Percentiles rank a stretch among this genome's conserved stretches.
These are phyloP conservation scores for Radopholus similis DNA, from an alignment of 1,140 invertebrate genomes.

Conservation along the genomic window DNA sequence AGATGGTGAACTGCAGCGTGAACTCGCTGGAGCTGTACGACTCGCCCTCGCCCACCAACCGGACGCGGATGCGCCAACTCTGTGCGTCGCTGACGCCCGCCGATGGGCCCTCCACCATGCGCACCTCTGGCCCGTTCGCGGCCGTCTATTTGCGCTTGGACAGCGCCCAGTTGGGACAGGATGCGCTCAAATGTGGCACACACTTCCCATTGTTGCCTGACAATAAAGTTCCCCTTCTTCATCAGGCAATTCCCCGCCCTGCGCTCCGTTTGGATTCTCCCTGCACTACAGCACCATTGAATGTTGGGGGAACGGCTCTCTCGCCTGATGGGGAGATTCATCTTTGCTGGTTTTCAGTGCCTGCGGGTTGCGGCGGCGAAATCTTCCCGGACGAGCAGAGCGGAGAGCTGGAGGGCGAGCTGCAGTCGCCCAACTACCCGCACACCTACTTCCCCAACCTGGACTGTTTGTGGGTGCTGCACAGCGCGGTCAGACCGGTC, in stretches of 20 bases:
- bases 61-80: slow-evolving; percentile 16
- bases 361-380: slow-evolving; percentile 44
- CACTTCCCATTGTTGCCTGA: background rate
- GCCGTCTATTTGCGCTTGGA: slow-evolving; percentile 24
- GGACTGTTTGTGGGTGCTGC: slow-evolving; percentile 61
- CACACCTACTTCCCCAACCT: slow-evolving; percentile 53
- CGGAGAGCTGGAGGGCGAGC: slow-evolving; percentile 20
- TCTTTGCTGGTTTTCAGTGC: slow-evolving; percentile 45
- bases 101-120: slow-evolving; percentile 3
- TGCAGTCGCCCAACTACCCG: slow-evolving; percentile 56
- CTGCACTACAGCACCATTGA: slow-evolving; percentile 60
- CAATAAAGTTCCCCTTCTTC: background rate
- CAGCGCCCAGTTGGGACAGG: background rate
- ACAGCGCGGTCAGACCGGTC: too few relatives aligned
- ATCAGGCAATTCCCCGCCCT: background rate
- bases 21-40: slow-evolving; percentile 32
- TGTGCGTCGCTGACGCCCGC: slow-evolving; percentile 1
- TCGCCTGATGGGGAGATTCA: too few relatives aligned
- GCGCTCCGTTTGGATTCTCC: slow-evolving; percentile 44
- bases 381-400: slow-evolving; percentile 27
- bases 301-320: too few relatives aligned
- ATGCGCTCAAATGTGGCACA: background rate
- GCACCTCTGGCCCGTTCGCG: slow-evolving; percentile 26
- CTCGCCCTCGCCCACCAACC: slow-evolving; percentile 13
- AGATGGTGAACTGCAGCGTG: slow-evolving; percentile 27